Base-by-base conservation (phyloP, 2,888 invertebrate species). In the Smittia aterrima region DNA sequence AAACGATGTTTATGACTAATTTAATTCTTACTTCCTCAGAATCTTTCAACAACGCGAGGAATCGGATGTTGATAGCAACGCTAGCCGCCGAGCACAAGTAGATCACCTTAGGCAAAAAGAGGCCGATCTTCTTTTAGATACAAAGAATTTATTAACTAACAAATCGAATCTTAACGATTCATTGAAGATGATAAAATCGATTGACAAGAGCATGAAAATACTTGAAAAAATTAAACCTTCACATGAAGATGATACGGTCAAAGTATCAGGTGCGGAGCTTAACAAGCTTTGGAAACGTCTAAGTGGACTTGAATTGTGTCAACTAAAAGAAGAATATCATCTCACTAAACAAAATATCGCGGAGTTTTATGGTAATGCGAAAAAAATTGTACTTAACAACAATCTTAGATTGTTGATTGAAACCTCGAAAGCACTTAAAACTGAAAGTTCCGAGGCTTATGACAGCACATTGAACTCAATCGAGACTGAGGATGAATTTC, bases 101-200 rank as follows among this genome's bases (percentile, higher is more conserved):
- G 85, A 86, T 78, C 83, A 83, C 76, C 78, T 86, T 72, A 78
- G 81, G 67, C 83, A 84, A 77, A 79, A 86, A 77, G 86, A 86
- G 79, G 79, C 79, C 76, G 81, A 82, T 75, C 75, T 81, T 16
- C 76, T 78, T 47, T n/a, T n/a, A n/a, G n/a, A n/a, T n/a, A n/a
- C n/a, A n/a, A n/a, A n/a, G n/a, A n/a, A n/a, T n/a, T n/a, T n/a
- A n/a, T n/a, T n/a, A n/a, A n/a, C n/a, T n/a, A n/a, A n/a, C n/a
- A n/a, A n/a, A n/a, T n/a, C n/a, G n/a, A n/a, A n/a, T n/a, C 66
- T 68, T 16, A 9, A 41, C 41, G 66, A n/a, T 11, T 74, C 75
- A 22, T 4, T 79, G 71, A 78, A 78, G 73, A 80, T 79, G 76
- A 76, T 81, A 13, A 78, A 78, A 41, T 79, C 80, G 40, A 81